These are phyloP conservation scores for Eurois occulta DNA, from an alignment of 2,888 invertebrate genomes.

Conservation along the genomic window DNA sequence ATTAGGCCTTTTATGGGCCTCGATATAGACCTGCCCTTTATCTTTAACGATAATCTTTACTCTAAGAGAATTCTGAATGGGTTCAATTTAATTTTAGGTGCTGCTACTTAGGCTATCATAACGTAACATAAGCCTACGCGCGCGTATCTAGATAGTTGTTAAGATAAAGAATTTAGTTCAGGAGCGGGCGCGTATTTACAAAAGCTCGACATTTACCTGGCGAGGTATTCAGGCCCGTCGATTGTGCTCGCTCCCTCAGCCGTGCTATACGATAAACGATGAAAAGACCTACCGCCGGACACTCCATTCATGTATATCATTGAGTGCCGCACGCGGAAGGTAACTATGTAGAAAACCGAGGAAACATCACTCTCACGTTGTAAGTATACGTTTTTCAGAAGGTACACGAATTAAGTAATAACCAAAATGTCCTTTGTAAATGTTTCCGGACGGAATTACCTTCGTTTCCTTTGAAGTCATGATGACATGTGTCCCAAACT, in stretches of 20 bases:
- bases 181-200: conserved; percentile 71
- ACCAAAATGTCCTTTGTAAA: conserved; percentile 56
- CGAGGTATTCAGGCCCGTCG: conserved; percentile 75
- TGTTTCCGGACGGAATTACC: conserved; percentile 50
- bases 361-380: conserved; percentile 57
- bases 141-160: conserved; percentile 67
- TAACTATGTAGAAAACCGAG: conserved; percentile 81
- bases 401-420: conserved; percentile 56
- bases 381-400: conserved; percentile 29
- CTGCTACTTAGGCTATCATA: conserved; percentile 58
- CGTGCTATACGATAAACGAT: conserved; percentile 82
- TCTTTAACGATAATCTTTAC: conserved; percentile 62
- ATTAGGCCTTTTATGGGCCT: conserved; percentile 57
- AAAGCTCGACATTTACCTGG: conserved; percentile 76
- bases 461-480: conserved; percentile 55
- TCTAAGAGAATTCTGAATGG: conserved; percentile 59
- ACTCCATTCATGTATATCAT: conserved; percentile 87
- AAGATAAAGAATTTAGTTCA: conserved; percentile 73
- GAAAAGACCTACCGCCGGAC: conserved; percentile 85
- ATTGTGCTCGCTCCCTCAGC: conserved; percentile 81
- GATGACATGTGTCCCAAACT: conserved; percentile 48
- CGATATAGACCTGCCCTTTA: conserved; percentile 55
- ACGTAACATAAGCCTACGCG: conserved; percentile 43
- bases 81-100: conserved; percentile 67
- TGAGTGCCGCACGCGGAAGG: conserved; percentile 74